Evolutionary conservation across 2,888 invertebrate species (phyloP).

Genomic region (Chorisops tibialis): DNA sequence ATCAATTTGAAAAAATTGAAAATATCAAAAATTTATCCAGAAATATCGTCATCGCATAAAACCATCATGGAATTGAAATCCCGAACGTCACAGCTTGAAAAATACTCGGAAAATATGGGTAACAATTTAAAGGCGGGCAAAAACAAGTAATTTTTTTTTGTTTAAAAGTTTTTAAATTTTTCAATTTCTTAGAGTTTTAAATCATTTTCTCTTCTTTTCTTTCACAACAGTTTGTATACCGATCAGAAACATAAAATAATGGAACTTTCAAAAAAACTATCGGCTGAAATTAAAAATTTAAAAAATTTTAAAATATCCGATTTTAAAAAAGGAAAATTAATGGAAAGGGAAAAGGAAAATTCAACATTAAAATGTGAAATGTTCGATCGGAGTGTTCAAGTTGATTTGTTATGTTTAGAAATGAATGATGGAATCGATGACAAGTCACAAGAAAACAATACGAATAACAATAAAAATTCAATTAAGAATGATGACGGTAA

Average conservation of each 20-base stretch:
- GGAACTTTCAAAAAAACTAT: constrained; percentile 42
- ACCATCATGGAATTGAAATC: constrained; percentile 43
- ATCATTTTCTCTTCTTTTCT: neutral
- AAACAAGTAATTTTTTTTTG: constrained; percentile 18
- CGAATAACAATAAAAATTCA: no score
- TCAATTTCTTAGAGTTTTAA: no score
- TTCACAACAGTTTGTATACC: constrained; percentile 41
- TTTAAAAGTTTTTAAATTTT: neutral
- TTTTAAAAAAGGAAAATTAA: neutral
- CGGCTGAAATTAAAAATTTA: constrained; percentile 45
- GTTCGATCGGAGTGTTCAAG: no score
- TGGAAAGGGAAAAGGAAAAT: no score
- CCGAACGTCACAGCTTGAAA: constrained; percentile 42
- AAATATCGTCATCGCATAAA: constrained; percentile 44
- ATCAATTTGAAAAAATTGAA: constrained; percentile 32
- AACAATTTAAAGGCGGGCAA: constrained; percentile 38
- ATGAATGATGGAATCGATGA: no score
- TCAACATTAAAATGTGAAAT: no score
- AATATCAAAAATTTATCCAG: constrained; percentile 44
- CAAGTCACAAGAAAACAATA: no score
- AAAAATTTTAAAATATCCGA: constrained; percentile 35
- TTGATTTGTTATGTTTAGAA: no score
- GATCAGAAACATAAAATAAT: constrained; percentile 42
- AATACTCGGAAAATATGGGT: constrained; percentile 43
- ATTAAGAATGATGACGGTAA: no score